Conservation (phyloP, 2,113 vertebrate species). For the Pristiophorus japonicus region DNA sequence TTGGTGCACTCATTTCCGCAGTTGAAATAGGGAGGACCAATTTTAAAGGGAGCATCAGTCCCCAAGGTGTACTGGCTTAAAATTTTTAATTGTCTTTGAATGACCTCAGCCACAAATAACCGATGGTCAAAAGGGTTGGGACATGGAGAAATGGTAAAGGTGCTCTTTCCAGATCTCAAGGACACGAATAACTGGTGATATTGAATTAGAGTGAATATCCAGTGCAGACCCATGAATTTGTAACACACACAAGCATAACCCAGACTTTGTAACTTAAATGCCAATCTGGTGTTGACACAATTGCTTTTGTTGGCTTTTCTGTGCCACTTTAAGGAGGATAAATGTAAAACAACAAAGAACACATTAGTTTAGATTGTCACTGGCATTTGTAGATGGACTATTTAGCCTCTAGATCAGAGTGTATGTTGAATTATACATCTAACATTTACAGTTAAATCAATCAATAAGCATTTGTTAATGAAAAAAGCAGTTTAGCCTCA, state of each 20-base stretch:
- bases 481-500: not conserved
- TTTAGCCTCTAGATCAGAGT: not conserved
- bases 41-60: not conserved
- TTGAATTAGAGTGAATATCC: not conserved
- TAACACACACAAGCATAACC: not conserved
- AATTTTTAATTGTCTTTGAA: not conserved
- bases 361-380: not conserved
- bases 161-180: not conserved
- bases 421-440: slow-evolving; percentile 10
- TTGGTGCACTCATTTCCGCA: no score
- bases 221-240: not conserved
- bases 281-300: not conserved
- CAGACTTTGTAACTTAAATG: not conserved
- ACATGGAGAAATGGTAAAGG: not conserved
- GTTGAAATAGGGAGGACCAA: not conserved
- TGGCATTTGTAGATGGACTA: not conserved
- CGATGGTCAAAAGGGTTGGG: not conserved
- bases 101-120: not conserved
- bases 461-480: slow-evolving; percentile 35
- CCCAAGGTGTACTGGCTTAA: not conserved
- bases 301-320: not conserved
- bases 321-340: not conserved
- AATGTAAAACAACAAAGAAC: slow-evolving; percentile 23
- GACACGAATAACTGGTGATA: not conserved
- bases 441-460: slow-evolving; percentile 26